Conservation (phyloP, 2,113 vertebrate genomes). For the Leuciscus idus region DNA sequence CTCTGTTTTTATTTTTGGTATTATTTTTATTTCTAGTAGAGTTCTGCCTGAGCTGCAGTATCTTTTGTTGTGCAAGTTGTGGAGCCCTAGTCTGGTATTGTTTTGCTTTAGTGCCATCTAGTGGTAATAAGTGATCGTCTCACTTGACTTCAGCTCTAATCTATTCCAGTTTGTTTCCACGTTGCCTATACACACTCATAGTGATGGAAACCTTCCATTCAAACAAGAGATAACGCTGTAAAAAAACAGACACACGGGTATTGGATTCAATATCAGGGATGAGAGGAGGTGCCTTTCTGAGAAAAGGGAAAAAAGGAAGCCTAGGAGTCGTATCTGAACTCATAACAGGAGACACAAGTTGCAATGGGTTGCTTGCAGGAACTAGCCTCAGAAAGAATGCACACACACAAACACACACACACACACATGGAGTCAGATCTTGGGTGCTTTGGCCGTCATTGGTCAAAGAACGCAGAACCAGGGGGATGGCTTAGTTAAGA, state of each 20-base stretch:
- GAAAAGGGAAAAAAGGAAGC: neutral
- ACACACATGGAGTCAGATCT: neutral
- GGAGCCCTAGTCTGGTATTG: slow-evolving; percentile 75
- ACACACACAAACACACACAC: neutral
- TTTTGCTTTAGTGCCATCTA: slow-evolving; percentile 81
- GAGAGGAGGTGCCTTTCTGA: slow-evolving; percentile 28
- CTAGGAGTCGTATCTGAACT: neutral
- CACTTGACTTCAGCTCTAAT: slow-evolving; percentile 63
- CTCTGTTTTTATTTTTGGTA: slow-evolving; percentile 36
- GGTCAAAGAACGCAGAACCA: neutral
- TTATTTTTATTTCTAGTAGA: slow-evolving; percentile 57
- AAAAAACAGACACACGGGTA: slow-evolving; percentile 21
- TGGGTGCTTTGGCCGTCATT: neutral
- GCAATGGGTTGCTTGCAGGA: neutral
- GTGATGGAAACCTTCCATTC: slow-evolving; percentile 34
- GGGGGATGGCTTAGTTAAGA: slow-evolving; percentile 28
- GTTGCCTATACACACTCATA: slow-evolving; percentile 33
- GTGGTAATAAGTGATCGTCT: slow-evolving; percentile 76
- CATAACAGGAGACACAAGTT: neutral
- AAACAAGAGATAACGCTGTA: neutral
- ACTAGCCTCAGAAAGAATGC: neutral
- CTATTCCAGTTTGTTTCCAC: slow-evolving; percentile 56
- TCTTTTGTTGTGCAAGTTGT: slow-evolving; percentile 69
- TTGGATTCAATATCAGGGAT: slow-evolving; percentile 31
- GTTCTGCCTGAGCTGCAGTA: slow-evolving; percentile 70